These are phyloP conservation scores for Microplitis manilae DNA, from an alignment of 2,888 invertebrate genomes.

Conservation along the genomic window DNA sequence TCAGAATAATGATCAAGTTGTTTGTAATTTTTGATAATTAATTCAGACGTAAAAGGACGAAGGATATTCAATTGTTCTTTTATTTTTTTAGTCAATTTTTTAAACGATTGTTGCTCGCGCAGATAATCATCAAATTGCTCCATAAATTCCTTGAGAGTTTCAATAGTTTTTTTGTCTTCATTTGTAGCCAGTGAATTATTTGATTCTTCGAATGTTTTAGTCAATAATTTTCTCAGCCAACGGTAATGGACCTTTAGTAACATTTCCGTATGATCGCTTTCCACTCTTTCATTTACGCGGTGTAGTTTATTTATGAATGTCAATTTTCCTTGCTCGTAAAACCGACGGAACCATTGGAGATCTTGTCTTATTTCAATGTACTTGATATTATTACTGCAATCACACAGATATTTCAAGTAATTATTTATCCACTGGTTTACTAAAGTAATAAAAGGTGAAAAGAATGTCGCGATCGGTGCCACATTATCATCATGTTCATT, in stretches of 20 bases:
- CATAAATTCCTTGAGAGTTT: constrained; percentile 59
- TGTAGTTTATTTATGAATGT: constrained; percentile 62
- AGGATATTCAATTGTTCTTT: constrained; percentile 56
- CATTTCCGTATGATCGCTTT: constrained; percentile 50
- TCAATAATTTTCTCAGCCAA: constrained; percentile 79
- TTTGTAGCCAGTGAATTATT: constrained; percentile 35
- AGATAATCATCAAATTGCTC: constrained; percentile 51
- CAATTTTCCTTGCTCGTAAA: constrained; percentile 70
- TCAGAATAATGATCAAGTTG: constrained; percentile 43
- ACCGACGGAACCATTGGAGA: constrained; percentile 75
- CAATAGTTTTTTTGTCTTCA: constrained; percentile 53
- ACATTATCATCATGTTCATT: constrained; percentile 25
- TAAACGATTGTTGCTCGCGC: constrained; percentile 56
- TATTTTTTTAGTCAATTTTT: constrained; percentile 59
- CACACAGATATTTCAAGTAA: constrained; percentile 36
- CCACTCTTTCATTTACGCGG: constrained; percentile 38
- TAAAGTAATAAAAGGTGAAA: constrained; percentile 71
- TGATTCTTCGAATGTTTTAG: constrained; percentile 72
- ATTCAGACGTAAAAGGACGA: constrained; percentile 57
- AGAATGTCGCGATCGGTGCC: constrained; percentile 73
- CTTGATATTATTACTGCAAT: constrained; percentile 67
- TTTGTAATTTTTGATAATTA: constrained; percentile 48
- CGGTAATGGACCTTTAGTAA: constrained; percentile 80
- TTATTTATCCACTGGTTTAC: constrained; percentile 71
- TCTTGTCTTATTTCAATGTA: constrained; percentile 72